These are phyloP conservation scores for Zophobas atratus DNA, from an alignment of 1,140 invertebrate species.

Conservation along the genomic window DNA sequence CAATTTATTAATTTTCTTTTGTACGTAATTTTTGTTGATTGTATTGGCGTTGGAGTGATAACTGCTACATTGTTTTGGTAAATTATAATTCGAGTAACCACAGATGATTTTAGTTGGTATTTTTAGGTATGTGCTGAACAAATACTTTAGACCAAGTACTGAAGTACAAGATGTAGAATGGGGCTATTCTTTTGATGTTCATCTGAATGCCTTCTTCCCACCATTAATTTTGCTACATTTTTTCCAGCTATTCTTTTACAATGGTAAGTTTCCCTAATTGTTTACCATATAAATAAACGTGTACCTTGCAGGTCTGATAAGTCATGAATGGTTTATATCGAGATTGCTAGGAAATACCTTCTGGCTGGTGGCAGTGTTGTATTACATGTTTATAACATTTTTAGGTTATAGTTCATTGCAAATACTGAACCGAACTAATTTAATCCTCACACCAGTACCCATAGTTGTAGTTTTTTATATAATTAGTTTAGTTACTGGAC, in stretches of 20 bases:
- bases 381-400: conserved; percentile 98
- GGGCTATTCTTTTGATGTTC: conserved; percentile 99
- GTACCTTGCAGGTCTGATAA: conserved; percentile 80
- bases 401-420: conserved; percentile 97
- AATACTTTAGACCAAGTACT: conserved; percentile 84
- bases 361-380: conserved; percentile 92
- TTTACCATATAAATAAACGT: conserved; percentile 43
- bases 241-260: conserved; percentile 91
- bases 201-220: conserved; percentile 98
- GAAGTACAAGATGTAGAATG: conserved; percentile 92
- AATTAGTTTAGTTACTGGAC: conserved; percentile 79
- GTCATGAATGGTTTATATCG: conserved; percentile 82
- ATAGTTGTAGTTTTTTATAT: conserved; percentile 86
- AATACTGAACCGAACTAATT: conserved; percentile 89
- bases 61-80: conserved; percentile 95
- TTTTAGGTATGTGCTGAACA: conserved; percentile 90
- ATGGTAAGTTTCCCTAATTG: conserved; percentile 75
- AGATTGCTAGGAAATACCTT: conserved; percentile 93
- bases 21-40: conserved; percentile 96
- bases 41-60: conserved; percentile 89
- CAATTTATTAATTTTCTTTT: conserved; percentile 91
- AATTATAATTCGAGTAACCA: conserved; percentile 57
- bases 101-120: conserved; percentile 1
- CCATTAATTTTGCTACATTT: conserved; percentile 94
- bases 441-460: conserved; percentile 90